Percentiles rank a stretch among this genome's conserved stretches.
Evolutionary conservation across 1,140 invertebrate species (phyloP).

Genomic region (Platyscapa corneri): DNA sequence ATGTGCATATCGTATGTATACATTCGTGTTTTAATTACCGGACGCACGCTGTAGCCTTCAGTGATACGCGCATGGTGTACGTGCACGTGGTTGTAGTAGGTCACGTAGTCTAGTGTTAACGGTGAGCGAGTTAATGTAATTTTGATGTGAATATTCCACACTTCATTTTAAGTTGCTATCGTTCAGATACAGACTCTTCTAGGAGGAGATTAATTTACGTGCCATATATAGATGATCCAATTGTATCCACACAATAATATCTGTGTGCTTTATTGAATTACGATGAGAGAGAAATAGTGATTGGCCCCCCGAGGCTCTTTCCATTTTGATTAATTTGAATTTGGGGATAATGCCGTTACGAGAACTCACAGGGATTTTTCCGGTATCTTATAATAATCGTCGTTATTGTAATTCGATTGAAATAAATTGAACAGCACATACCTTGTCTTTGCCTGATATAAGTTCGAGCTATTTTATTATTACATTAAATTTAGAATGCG

Average conservation of each 20-base stretch:
- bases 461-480: too few relatives aligned
- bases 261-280: conserved; percentile 34
- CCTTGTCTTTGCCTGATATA: too few relatives aligned
- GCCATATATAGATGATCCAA: conserved; percentile 11
- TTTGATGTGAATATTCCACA: conserved; percentile 18
- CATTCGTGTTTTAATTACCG: conserved; percentile 19
- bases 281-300: conserved; percentile 17
- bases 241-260: conserved; percentile 18
- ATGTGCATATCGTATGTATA: conserved; percentile 3
- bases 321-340: conserved; percentile 44
- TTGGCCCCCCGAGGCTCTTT: conserved; percentile 39
- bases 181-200: conserved; percentile 8
- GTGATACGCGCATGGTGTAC: background rate
- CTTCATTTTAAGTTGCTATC: conserved; percentile 25
- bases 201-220: conserved; percentile 15
- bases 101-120: conserved; percentile 21
- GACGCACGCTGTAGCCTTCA: conserved; percentile 1
- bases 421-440: background rate
- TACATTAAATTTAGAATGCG: background rate
- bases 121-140: conserved; percentile 16
- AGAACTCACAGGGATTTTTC: background rate
- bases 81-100: conserved; percentile 8
- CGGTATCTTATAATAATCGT: background rate
- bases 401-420: background rate
- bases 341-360: conserved; percentile 26